Percentiles rank a stretch among this genome's conserved stretches.
Evolutionary conservation across 2,888 invertebrate genomes (phyloP).

Genomic region (Cephus runcator): DNA sequence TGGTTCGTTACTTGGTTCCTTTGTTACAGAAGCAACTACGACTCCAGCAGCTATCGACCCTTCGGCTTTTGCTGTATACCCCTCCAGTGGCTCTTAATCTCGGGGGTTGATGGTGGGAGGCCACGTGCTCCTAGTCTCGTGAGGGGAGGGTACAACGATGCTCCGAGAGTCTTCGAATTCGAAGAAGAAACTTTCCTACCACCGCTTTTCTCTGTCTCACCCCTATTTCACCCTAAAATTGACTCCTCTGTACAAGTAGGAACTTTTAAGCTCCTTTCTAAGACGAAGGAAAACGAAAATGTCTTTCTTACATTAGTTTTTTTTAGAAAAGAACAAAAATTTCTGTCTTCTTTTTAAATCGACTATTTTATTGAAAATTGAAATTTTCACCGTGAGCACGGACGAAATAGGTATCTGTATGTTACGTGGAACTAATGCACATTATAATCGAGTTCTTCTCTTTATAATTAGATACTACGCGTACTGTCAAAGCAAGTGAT

Average conservation of each 20-base stretch:
- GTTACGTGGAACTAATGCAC: not conserved
- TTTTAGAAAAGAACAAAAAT: not conserved
- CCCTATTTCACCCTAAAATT: not conserved
- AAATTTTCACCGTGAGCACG: not conserved
- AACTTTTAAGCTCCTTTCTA: not conserved
- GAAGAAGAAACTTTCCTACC: not conserved
- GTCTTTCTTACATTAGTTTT: not conserved
- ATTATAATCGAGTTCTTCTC: not conserved
- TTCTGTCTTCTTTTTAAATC: too few relatives aligned
- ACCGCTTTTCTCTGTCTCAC: not conserved
- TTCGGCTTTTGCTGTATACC: not conserved
- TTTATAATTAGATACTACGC: not conserved
- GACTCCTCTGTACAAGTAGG: not conserved
- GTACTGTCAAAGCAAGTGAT: not conserved
- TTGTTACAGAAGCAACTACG: not conserved
- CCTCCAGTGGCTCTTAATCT: not conserved
- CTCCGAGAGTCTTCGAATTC: not conserved
- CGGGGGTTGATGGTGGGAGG: constrained; percentile 16
- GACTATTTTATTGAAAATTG: too few relatives aligned
- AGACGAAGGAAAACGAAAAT: not conserved
- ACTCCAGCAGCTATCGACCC: constrained; percentile 4
- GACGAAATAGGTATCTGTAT: not conserved
- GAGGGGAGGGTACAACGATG: constrained; percentile 4
- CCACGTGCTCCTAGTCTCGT: constrained; percentile 20
- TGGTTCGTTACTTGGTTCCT: not conserved